phyloP scores from a whole-genome alignment of 2,888 invertebrate species.

The Stenodema calcarata region DNA sequence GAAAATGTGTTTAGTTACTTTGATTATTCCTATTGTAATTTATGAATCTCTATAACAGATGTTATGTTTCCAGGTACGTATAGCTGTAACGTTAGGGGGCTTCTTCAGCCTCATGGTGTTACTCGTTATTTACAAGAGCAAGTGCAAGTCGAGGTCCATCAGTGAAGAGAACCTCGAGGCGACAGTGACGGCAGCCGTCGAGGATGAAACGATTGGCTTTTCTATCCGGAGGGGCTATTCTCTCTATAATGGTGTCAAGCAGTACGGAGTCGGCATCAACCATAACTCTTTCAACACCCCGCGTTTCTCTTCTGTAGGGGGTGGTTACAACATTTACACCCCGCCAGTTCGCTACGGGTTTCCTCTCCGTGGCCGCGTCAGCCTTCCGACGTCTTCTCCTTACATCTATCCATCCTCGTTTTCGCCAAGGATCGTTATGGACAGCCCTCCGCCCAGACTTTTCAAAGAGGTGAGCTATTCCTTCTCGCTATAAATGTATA shows the following conservation, averaged over 20 bases:
- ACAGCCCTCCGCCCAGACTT: constrained; percentile 48
- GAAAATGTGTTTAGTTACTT: too few relatives aligned
- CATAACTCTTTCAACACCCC: constrained; percentile 61
- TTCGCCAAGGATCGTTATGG: constrained; percentile 40
- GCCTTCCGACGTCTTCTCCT: constrained; percentile 59
- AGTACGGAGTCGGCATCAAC: background rate
- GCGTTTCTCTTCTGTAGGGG: constrained; percentile 69
- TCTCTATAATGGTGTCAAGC: constrained; percentile 61
- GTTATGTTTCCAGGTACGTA: constrained; percentile 66
- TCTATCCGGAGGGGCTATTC: constrained; percentile 53
- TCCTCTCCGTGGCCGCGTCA: constrained; percentile 58
- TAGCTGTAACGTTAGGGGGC: constrained; percentile 88
- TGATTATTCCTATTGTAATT: too few relatives aligned
- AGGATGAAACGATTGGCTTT: constrained; percentile 70
- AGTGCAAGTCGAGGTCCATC: constrained; percentile 65
- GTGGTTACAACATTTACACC: constrained; percentile 71
- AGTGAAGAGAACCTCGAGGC: constrained; percentile 78
- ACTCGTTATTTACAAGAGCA: constrained; percentile 88
- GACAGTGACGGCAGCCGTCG: constrained; percentile 74
- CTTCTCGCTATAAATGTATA: background rate
- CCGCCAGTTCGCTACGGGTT: constrained; percentile 68
- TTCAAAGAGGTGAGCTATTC: constrained; percentile 46
- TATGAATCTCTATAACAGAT: too few relatives aligned
- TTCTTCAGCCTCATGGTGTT: constrained; percentile 92
- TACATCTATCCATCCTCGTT: constrained; percentile 62